Base-by-base conservation (phyloP, 2,797 vertebrate genomes). In the Pseudochromis fuscus region DNA sequence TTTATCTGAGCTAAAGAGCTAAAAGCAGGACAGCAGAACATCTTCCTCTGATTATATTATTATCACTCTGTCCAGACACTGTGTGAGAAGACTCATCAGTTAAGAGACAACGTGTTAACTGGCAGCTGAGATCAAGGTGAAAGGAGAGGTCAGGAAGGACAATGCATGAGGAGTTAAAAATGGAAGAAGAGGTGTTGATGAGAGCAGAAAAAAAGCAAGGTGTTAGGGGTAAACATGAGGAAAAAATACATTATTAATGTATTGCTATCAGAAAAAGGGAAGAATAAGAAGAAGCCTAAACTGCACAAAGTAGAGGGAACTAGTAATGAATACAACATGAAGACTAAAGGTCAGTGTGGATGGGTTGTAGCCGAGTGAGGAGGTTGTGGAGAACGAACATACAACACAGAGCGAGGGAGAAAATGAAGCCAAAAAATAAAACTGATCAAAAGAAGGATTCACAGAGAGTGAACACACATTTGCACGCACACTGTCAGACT, bases 71-170 rank as follows among this genome's bases (percentile, higher is more conserved):
- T 27, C 56, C 16, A 38, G 45, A 57, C 30, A 69, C 33, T 48
- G 46, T 1, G 49, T 53, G 52, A 52, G 56, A 69, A 25, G 51
- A 38, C 18, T 13, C 25, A 5, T 50, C 52, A 42, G 49, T 61
- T 67, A 67, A 60, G 15, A 27, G 18, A 66, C 42, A 35, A 65
- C 3, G 64, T 78, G 81, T 50, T 83, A 73, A 89, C 69, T 89
- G 75, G 72, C 35, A 71, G 37, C 48, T 8, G 62, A 75, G 67
- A 59, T 44, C 45, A 66, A 59, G 33, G 62, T 52, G 49, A 56
- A 50, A 66, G 28, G 31, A 49, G 48, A 13, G 55, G 46, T 67
- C 58, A 59, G 23, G 30, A 45, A 56, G 53, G 48, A 3, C 18
- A 35, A 16, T 19, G 21, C 1, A 24, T 18, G 11, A 44, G 35